Conservation (phyloP, 2,888 invertebrate genomes). For the Clitarchus hookeri region DNA sequence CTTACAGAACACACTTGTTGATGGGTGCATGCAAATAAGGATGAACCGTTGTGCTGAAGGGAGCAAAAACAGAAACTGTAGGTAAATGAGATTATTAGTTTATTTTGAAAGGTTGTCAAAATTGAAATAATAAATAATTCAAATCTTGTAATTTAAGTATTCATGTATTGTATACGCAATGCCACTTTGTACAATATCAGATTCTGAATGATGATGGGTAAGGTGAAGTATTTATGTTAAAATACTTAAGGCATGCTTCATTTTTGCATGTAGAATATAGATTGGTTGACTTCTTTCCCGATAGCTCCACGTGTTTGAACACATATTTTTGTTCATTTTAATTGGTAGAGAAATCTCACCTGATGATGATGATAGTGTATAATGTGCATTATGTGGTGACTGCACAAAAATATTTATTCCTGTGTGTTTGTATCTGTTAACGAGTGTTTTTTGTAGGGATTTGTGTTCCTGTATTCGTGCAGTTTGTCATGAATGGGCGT, state of each 20-base stretch:
- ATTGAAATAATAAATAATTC: neutral
- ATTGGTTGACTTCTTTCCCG: neutral
- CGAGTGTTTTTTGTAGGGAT: no score
- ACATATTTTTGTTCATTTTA: neutral
- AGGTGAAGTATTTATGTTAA: neutral
- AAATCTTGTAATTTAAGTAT: neutral
- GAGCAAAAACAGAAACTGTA: neutral
- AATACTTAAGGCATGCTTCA: neutral
- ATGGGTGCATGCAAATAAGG: neutral
- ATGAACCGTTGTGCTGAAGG: neutral
- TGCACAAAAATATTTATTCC: neutral
- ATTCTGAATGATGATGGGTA: no score
- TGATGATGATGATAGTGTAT: neutral
- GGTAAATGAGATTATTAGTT: neutral
- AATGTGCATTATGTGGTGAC: neutral
- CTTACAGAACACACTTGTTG: neutral
- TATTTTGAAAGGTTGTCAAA: neutral
- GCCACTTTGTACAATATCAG: no score
- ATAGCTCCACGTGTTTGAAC: no score
- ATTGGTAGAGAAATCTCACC: neutral
- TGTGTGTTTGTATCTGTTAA: no score
- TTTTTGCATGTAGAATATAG: neutral
- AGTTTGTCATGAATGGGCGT: neutral
- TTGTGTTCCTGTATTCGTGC: neutral
- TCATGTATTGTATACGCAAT: no score